Percentiles rank a stretch among this genome's conserved stretches.
phyloP scores from a whole-genome alignment of 2,797 vertebrate species.

The Leptoclinus maculatus region DNA sequence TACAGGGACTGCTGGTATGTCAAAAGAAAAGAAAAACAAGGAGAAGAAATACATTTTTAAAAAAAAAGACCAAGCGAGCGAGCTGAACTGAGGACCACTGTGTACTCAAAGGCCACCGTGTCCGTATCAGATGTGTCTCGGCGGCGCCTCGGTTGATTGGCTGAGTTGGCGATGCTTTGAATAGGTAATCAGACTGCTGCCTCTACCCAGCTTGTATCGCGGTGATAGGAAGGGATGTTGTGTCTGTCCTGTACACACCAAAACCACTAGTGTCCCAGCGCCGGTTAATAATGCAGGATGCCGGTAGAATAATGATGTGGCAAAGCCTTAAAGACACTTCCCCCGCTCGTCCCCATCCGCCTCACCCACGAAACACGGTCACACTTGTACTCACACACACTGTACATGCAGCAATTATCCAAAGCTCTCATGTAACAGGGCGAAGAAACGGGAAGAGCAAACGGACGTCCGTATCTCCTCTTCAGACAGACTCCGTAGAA shows the following conservation, averaged over 20 bases:
- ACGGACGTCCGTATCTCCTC: slow-evolving; percentile 14
- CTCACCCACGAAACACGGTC: background rate
- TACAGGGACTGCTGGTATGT: slow-evolving; percentile 12
- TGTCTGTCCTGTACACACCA: slow-evolving; percentile 19
- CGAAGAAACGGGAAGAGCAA: slow-evolving; percentile 1
- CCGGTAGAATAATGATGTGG: slow-evolving; percentile 51
- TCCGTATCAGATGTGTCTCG: slow-evolving; percentile 19
- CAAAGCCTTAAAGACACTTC: slow-evolving; percentile 30
- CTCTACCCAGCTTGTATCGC: slow-evolving; percentile 16
- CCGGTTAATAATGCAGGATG: slow-evolving; percentile 58
- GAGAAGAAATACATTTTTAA: background rate
- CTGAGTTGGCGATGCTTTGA: slow-evolving; percentile 45
- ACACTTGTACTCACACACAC: background rate
- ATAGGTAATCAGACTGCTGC: slow-evolving; percentile 53
- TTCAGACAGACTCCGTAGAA: slow-evolving; percentile 6
- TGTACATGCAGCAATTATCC: slow-evolving; percentile 17
- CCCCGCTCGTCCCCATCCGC: slow-evolving; percentile 22
- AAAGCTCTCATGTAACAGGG: slow-evolving; percentile 7
- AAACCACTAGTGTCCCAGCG: slow-evolving; percentile 18
- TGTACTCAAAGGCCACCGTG: slow-evolving; percentile 4
- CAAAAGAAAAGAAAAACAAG: slow-evolving; percentile 29
- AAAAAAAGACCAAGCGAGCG: background rate
- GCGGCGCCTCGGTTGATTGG: slow-evolving; percentile 45
- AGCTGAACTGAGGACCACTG: background rate
- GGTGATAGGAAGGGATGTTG: slow-evolving; percentile 38